Base-by-base conservation (phyloP, 2,888 invertebrate species). In the Dicyrtoma fusca region DNA sequence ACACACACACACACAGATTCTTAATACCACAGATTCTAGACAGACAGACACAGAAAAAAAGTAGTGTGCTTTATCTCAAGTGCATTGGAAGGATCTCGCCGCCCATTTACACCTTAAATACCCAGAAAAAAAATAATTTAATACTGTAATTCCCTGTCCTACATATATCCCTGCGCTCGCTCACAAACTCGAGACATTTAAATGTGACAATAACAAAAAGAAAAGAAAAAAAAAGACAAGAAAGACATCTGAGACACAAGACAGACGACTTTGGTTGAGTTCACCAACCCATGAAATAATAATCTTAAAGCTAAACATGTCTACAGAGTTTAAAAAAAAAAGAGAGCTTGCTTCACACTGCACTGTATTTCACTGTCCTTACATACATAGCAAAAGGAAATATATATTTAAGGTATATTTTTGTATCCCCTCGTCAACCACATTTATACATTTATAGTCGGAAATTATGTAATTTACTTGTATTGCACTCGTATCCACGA, bases 271-370 rank as follows among this genome's bases (percentile, higher is more conserved):
- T 55, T 19, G 25, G 51, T 42, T 55, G 44, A 68, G 68, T 68
- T 68, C 68, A 68, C 11, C 68, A 68, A 68, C 68, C 68, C 68
- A 26, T 68, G 68, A 68, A 68, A 68, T 59, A 68, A 57, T 57
- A 55, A 3, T 34, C 3, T 34, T 49, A 49, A 5, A 17, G 26
- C 34, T 59, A 34, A 61, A 61, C 61, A 61, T 61, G 61, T 61
- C 61, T n/a, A 57, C 14, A 14, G 14, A 21, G 57, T 57, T 57
- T 57, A 21, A 23, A 57, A 57, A 49, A 64, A 49, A 4, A 8
- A 34, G 34, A 3, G 34, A n/a, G n/a, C n/a, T n/a, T n/a, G n/a
- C n/a, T n/a, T n/a, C n/a, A n/a, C n/a, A n/a, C n/a, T n/a, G n/a
- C n/a, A n/a, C n/a, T n/a, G n/a, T n/a, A n/a, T n/a, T n/a, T 34